Percentiles rank a stretch among this genome's conserved stretches.
Conservation (phyloP, 2,797 vertebrate genomes). For the Argyrosomus regius region DNA sequence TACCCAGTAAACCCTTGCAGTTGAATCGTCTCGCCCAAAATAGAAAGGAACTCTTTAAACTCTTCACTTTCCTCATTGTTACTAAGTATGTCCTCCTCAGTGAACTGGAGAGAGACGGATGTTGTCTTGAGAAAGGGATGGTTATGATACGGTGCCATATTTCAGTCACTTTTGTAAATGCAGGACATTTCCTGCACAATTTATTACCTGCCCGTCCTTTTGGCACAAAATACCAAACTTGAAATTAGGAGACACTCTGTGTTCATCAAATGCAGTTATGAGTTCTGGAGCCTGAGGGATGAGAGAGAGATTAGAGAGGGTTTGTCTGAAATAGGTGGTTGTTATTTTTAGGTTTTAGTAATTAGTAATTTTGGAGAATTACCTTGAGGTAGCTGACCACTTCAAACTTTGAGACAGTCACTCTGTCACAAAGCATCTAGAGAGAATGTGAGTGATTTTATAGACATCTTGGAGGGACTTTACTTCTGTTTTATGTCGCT, state of each 20-base stretch:
- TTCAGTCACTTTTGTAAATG: constrained; percentile 16
- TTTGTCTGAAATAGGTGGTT: not conserved
- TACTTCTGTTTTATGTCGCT: not conserved
- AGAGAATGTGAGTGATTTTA: constrained; percentile 24
- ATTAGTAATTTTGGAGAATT: not conserved
- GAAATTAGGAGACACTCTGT: constrained; percentile 87
- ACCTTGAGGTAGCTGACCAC: constrained; percentile 88
- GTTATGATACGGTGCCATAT: constrained; percentile 1
- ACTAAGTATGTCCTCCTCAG: constrained; percentile 86
- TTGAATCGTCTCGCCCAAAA: constrained; percentile 83
- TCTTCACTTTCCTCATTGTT: constrained; percentile 85
- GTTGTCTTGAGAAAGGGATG: constrained; percentile 20
- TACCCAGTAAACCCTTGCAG: constrained; percentile 86
- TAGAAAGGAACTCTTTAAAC: constrained; percentile 85
- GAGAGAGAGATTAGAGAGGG: not conserved
- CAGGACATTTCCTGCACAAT: not conserved
- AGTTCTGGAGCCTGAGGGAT: constrained; percentile 84
- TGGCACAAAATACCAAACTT: constrained; percentile 89
- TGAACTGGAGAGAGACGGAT: constrained; percentile 76
- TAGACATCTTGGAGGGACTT: not conserved
- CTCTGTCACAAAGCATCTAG: constrained; percentile 86
- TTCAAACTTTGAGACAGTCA: constrained; percentile 83
- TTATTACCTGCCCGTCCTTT: constrained; percentile 83
- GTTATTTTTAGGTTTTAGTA: not conserved
- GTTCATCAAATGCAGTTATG: constrained; percentile 87